Conservation (phyloP, 2,113 vertebrate genomes). For the Apeltes quadracus region DNA sequence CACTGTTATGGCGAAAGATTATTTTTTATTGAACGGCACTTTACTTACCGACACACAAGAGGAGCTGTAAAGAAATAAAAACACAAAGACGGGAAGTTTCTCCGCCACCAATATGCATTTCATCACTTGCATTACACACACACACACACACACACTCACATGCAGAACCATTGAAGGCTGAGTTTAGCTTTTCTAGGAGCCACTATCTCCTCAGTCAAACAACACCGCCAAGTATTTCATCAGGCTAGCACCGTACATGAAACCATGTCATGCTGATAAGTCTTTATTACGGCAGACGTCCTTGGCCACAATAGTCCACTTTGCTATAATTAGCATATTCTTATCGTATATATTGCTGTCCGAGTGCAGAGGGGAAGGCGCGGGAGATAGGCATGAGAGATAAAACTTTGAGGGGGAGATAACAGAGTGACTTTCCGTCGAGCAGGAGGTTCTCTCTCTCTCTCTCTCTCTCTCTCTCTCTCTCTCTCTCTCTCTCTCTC, state of each 20-base stretch:
- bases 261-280: background rate
- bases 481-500: slow-evolving; percentile 17
- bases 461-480: slow-evolving; percentile 5
- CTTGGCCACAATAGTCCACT: slow-evolving; percentile 34
- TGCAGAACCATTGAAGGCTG: background rate
- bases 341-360: slow-evolving; percentile 48
- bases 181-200: slow-evolving; percentile 9
- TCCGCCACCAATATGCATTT: background rate
- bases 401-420: slow-evolving; percentile 1
- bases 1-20: background rate
- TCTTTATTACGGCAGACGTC: slow-evolving; percentile 40
- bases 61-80: slow-evolving; percentile 55
- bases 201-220: slow-evolving; percentile 31
- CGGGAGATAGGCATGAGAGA: background rate
- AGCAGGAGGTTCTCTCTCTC: background rate
- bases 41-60: slow-evolving; percentile 2
- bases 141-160: background rate
- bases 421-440: background rate
- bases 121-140: background rate
- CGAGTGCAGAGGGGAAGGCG: slow-evolving; percentile 24
- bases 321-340: slow-evolving; percentile 66
- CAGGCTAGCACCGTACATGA: background rate
- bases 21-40: background rate
- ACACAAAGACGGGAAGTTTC: slow-evolving; percentile 1
- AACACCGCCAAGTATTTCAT: slow-evolving; percentile 28